Evolutionary conservation across 2,888 invertebrate species (phyloP).

Genomic region (Drosophila eohydei): DNA sequence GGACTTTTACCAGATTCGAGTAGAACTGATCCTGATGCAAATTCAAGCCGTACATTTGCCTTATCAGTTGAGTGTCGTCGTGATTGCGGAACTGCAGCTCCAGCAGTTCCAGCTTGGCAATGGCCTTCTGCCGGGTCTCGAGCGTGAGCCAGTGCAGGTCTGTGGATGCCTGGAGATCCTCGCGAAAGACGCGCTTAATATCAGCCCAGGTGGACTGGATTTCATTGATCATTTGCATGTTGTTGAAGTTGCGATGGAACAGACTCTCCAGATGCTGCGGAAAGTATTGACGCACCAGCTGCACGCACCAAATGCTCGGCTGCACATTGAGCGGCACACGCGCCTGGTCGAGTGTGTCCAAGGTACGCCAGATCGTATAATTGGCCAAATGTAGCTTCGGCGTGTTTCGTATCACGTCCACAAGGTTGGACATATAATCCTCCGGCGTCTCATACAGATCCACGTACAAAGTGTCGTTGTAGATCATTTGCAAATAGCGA

Average conservation of each 20-base stretch:
- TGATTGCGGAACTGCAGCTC: constrained; percentile 69
- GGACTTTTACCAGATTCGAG: constrained; percentile 67
- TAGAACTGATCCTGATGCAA: constrained; percentile 70
- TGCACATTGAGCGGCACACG: constrained; percentile 54
- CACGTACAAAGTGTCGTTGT: constrained; percentile 77
- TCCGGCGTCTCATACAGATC: constrained; percentile 80
- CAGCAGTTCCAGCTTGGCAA: constrained; percentile 73
- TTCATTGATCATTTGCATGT: constrained; percentile 79
- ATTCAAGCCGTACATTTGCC: constrained; percentile 62
- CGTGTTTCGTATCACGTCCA: constrained; percentile 77
- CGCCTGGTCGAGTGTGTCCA: constrained; percentile 76
- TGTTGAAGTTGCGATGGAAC: constrained; percentile 80
- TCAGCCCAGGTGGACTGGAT: constrained; percentile 82
- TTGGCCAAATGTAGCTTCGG: constrained; percentile 82
- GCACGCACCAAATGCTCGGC: constrained; percentile 74
- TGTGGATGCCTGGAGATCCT: constrained; percentile 73
- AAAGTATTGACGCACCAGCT: constrained; percentile 74
- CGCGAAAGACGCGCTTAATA: constrained; percentile 75
- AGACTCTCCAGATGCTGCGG: constrained; percentile 82
- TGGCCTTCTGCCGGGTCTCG: constrained; percentile 76
- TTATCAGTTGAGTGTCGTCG: constrained; percentile 57
- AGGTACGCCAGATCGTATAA: constrained; percentile 83
- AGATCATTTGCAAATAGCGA: constrained; percentile 80
- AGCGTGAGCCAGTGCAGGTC: constrained; percentile 73
- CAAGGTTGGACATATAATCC: constrained; percentile 76